Evolutionary conservation across 1,140 invertebrate species (phyloP), one percentile per base, ranked within the genome.

Genomic region (Heterodera schachtii): DNA sequence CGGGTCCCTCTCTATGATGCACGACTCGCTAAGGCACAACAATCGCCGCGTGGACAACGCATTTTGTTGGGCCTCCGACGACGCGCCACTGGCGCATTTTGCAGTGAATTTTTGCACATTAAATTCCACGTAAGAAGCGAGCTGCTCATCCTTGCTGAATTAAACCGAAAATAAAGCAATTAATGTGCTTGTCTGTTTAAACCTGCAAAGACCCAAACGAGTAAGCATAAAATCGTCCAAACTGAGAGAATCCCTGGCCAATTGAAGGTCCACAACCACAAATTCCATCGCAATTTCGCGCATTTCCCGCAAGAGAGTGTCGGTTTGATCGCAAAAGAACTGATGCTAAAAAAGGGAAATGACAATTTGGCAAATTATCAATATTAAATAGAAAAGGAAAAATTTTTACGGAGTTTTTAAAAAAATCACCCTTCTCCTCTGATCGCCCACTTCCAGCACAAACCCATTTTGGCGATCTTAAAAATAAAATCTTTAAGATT

Each of bases 21-120:
- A 99, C 0, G 94, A 94, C 90, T 98, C 97, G 0, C 95, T 96
- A 0, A 99, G 92, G 90, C 96, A 98, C n/a, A 99, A 92, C 3
- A 95, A 95, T 81, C 96, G 92, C 83, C 94, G 92, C 49, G 95
- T 93, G 5, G 90, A 89, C 3, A 19, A 9, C 19, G 19, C 66
- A 41, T 47, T 75, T 3, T 78, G 77, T 3, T 69, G 52, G 2
- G 3, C 8, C 4, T 71, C 57, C 47, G 89, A 84, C 81, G 6
- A 83, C 81, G 89, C 81, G 21, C 75, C 41, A 47, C 82, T 85
- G 13, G 44, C 41, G 75, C 96, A 94, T 71, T 95, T 93, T 82
- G 93, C 93, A 81, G 93, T 93, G 79, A 94, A 92, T 91, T 98
- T 98, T 87, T 96, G 94, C 6, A 98, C 95, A 83, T 93, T 93